A percentile compares a stretch with the other conserved stretches of the same genome.
phyloP scores from a whole-genome alignment of 2,113 vertebrate genomes.

The Oryzias celebensis region DNA sequence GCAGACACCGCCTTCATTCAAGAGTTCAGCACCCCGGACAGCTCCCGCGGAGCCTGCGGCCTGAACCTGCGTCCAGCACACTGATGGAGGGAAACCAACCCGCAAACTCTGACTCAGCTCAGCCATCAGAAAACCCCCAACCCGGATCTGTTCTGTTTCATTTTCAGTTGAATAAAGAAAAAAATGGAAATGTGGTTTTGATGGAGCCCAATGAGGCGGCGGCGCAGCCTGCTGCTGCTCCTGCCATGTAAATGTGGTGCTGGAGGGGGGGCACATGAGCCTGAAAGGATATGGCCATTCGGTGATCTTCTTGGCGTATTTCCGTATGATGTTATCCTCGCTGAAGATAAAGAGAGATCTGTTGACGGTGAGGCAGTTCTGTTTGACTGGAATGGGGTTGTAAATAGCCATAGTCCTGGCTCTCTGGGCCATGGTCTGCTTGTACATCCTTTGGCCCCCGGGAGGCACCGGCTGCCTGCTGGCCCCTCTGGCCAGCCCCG shows the following conservation, averaged over 20 bases:
- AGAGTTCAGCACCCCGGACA: conserved; percentile 71
- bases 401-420: conserved; percentile 97
- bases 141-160: too few relatives aligned
- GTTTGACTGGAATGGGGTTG: conserved; percentile 97
- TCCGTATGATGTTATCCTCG: conserved; percentile 96
- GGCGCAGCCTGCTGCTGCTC: neutral
- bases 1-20: too few relatives aligned
- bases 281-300: conserved; percentile 97
- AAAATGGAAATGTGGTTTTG: too few relatives aligned
- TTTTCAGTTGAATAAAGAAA: too few relatives aligned
- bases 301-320: conserved; percentile 99
- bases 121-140: too few relatives aligned
- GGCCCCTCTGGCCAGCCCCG: conserved; percentile 79
- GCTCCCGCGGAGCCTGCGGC: conserved; percentile 3
- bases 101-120: too few relatives aligned
- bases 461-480: conserved; percentile 85
- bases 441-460: conserved; percentile 85
- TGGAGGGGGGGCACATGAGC: neutral
- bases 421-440: conserved; percentile 95
- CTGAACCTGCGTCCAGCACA: too few relatives aligned
- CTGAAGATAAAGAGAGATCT: conserved; percentile 97
- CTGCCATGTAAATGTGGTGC: neutral
- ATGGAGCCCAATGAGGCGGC: too few relatives aligned
- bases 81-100: too few relatives aligned
- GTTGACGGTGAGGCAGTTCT: conserved; percentile 96